Evolutionary conservation across 2,888 invertebrate species (phyloP).

Genomic region (Heliconius sara): DNA sequence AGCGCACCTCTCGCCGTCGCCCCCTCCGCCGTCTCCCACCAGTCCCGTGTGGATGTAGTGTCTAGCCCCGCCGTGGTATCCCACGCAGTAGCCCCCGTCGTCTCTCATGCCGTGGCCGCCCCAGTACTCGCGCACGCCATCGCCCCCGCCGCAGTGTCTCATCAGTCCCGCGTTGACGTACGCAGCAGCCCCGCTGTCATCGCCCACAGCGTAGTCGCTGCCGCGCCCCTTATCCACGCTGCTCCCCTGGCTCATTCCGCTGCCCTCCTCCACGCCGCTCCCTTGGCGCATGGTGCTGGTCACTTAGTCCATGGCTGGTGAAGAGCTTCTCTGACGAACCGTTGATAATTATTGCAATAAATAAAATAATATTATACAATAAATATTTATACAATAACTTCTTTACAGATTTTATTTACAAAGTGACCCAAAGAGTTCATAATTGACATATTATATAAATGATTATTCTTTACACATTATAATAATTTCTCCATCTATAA

Average conservation of each 20-base stretch:
- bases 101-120: constrained; percentile 56
- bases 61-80: constrained; percentile 52
- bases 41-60: constrained; percentile 73
- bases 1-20: constrained; percentile 63
- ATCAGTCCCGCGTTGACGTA: constrained; percentile 67
- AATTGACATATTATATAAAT: too few relatives aligned
- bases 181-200: constrained; percentile 61
- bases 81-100: constrained; percentile 54
- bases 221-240: constrained; percentile 54
- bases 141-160: constrained; percentile 62
- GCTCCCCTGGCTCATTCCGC: constrained; percentile 3
- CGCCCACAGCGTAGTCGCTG: constrained; percentile 60
- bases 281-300: constrained; percentile 53
- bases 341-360: constrained; percentile 50
- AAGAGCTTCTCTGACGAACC: constrained; percentile 70
- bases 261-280: constrained; percentile 57
- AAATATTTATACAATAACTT: too few relatives aligned
- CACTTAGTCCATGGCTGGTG: constrained; percentile 67
- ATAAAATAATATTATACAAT: too few relatives aligned
- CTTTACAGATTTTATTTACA: too few relatives aligned
- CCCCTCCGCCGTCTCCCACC: constrained; percentile 78
- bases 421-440: too few relatives aligned
- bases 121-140: constrained; percentile 41
- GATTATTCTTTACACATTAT: too few relatives aligned
- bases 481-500: too few relatives aligned